A percentile compares a stretch with the other conserved stretches of the same genome.
These are phyloP conservation scores for Atrichornis clamosus DNA, from an alignment of 2,113 vertebrate genomes.

Conservation along the genomic window DNA sequence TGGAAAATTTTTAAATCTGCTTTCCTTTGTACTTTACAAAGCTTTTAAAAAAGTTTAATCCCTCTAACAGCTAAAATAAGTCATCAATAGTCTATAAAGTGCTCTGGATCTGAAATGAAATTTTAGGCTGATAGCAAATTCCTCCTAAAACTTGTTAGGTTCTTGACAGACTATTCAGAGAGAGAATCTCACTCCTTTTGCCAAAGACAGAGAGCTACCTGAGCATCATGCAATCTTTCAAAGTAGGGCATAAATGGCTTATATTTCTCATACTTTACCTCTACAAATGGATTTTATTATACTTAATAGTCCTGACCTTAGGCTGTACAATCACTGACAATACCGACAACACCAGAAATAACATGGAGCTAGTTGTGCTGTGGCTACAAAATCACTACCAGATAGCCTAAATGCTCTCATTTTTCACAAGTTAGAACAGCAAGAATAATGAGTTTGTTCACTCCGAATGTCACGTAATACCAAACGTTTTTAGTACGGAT, in stretches of 20 bases:
- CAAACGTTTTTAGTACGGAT: not conserved
- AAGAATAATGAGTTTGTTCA: not conserved
- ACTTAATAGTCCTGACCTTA: not conserved
- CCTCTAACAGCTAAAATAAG: not conserved
- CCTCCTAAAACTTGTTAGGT: not conserved
- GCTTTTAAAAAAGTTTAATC: not conserved
- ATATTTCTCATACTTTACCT: not conserved
- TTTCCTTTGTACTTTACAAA: not conserved
- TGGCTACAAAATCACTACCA: not conserved
- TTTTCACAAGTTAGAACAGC: not conserved
- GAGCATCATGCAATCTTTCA: not conserved
- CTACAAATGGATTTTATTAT: not conserved
- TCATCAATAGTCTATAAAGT: not conserved
- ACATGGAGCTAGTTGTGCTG: not conserved
- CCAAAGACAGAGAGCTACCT: not conserved
- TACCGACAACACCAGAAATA: not conserved
- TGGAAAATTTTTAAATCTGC: not conserved
- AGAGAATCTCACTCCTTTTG: not conserved
- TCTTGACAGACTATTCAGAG: not conserved
- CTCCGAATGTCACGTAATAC: accelerated
- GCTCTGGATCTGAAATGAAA: not conserved
- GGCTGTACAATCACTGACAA: not conserved
- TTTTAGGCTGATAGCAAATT: not conserved
- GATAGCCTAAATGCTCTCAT: not conserved
- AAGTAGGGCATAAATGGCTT: not conserved